A percentile compares a stretch with the other conserved stretches of the same genome.
Evolutionary conservation across 2,113 vertebrate genomes (phyloP).

Genomic region (Mionectes macconnelli): DNA sequence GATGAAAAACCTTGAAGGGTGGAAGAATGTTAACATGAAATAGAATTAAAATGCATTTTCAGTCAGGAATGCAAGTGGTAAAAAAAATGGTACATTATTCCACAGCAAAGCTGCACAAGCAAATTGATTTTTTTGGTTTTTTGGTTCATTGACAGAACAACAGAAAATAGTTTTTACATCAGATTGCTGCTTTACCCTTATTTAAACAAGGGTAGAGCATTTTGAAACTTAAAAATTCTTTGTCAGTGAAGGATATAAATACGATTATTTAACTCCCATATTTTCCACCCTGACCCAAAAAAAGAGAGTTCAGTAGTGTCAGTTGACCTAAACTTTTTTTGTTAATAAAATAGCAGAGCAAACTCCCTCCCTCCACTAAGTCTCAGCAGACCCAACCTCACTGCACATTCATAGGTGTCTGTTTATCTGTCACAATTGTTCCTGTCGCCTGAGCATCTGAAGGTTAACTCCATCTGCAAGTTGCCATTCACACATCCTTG

Average conservation of each 20-base stretch:
- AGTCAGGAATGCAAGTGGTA: background rate
- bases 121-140: background rate
- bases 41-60: conserved; percentile 6
- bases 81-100: background rate
- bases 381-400: background rate
- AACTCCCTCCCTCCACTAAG: background rate
- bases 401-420: background rate
- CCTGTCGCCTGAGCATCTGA: background rate
- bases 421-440: background rate
- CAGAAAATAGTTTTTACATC: background rate
- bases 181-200: background rate
- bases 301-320: background rate
- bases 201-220: background rate
- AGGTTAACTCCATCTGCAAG: background rate
- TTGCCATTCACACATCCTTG: background rate
- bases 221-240: background rate
- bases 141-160: background rate
- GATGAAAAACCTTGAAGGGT: background rate
- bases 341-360: background rate
- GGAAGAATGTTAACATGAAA: background rate
- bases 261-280: background rate
- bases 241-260: background rate
- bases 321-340: background rate
- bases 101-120: background rate
- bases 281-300: background rate